These are phyloP conservation scores for Cynoglossus semilaevis DNA, from an alignment of 2,113 vertebrate genomes.

Conservation along the genomic window DNA sequence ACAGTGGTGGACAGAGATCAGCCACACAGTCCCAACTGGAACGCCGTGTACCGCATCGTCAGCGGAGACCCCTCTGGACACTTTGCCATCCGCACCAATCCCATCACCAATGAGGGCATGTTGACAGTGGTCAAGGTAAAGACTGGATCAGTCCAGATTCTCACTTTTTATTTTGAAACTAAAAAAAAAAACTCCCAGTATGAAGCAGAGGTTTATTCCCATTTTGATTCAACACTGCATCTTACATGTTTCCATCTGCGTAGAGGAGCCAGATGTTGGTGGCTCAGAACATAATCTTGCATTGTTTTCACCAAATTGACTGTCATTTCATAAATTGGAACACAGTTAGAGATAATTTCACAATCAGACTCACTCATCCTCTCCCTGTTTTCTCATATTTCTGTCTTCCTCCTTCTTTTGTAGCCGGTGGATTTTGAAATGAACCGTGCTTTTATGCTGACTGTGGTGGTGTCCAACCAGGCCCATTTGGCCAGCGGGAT, in stretches of 20 bases:
- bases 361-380: constrained; percentile 28
- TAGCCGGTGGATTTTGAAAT: constrained; percentile 96
- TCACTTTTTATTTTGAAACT: too few species aligned
- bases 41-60: constrained; percentile 91
- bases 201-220: not conserved
- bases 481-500: constrained; percentile 92
- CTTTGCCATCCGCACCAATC: constrained; percentile 91
- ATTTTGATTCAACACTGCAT: constrained; percentile 21
- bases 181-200: not conserved
- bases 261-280: constrained; percentile 46
- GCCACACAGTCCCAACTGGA: constrained; percentile 96
- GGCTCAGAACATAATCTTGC: constrained; percentile 26
- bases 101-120: constrained; percentile 93
- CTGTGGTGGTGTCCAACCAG: constrained; percentile 95
- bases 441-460: constrained; percentile 96
- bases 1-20: constrained; percentile 93
- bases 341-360: constrained; percentile 21
- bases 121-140: constrained; percentile 93
- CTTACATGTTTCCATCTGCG: constrained; percentile 30
- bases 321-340: constrained; percentile 40
- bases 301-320: constrained; percentile 37
- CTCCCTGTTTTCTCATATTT: constrained; percentile 3
- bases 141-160: too few species aligned
- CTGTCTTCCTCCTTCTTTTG: not conserved
- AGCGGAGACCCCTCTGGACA: constrained; percentile 92